Evolutionary conservation across 2,888 invertebrate species (phyloP).

Genomic region (Plusia festucae): DNA sequence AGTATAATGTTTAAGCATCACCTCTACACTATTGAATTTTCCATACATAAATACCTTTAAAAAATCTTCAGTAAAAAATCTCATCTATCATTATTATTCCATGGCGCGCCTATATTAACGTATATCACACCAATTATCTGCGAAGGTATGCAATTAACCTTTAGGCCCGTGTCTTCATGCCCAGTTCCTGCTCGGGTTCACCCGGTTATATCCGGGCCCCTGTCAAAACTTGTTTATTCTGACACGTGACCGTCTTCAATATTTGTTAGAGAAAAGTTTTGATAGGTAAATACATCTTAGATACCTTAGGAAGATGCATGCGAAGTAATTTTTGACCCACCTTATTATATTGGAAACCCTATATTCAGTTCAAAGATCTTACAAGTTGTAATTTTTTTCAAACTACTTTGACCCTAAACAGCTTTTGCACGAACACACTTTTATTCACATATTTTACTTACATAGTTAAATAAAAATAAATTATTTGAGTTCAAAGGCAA

Average conservation of each 20-base stretch:
- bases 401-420: too few species aligned
- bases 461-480: too few species aligned
- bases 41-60: too few species aligned
- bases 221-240: slow-evolving; percentile 22
- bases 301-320: not conserved
- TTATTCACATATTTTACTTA: too few species aligned
- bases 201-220: slow-evolving; percentile 1
- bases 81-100: not conserved
- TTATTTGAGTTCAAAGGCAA: too few species aligned
- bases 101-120: not conserved
- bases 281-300: slow-evolving; percentile 16
- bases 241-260: slow-evolving; percentile 23
- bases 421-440: too few species aligned
- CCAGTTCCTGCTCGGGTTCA: not conserved
- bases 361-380: too few species aligned
- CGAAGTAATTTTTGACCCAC: not conserved
- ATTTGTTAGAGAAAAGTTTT: slow-evolving; percentile 23
- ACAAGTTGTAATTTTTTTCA: too few species aligned
- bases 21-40: too few species aligned
- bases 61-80: too few species aligned
- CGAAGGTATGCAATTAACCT: slow-evolving; percentile 24
- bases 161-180: not conserved
- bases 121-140: not conserved
- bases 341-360: too few species aligned
- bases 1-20: too few species aligned